Conservation (phyloP, 2,113 vertebrate genomes). For the Saccopteryx leptura region DNA sequence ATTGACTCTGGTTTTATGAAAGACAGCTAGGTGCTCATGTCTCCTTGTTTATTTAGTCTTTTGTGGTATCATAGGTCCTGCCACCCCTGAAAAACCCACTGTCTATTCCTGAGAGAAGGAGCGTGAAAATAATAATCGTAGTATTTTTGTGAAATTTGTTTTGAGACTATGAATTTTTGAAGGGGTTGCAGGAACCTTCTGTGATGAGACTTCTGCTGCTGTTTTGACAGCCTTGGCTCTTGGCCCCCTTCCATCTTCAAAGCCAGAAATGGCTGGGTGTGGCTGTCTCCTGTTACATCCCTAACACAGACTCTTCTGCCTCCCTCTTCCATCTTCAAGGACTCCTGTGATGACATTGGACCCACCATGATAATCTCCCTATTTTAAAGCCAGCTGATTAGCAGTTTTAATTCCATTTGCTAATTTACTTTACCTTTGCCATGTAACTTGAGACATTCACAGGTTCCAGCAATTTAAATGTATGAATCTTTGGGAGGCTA, state of each 20-base stretch:
- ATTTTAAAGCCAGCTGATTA: neutral
- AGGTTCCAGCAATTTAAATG: neutral
- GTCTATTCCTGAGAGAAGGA: neutral
- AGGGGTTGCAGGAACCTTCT: neutral
- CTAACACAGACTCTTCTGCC: neutral
- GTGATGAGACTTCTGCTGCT: neutral
- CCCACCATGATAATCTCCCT: neutral
- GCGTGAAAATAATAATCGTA: conserved; percentile 8
- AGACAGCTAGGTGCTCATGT: neutral
- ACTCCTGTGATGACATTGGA: neutral
- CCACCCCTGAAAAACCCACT: neutral
- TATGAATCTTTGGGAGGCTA: neutral
- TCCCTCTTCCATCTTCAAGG: neutral
- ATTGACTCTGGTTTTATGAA: neutral
- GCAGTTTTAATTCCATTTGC: neutral
- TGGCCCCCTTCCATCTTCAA: neutral
- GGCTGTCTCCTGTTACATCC: neutral
- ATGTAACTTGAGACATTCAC: neutral
- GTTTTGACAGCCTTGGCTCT: neutral
- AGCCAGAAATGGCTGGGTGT: neutral
- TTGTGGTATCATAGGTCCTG: neutral
- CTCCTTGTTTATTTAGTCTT: conserved; percentile 1
- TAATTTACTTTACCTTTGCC: neutral
- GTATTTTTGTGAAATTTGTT: conserved; percentile 7
- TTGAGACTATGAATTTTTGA: neutral